phyloP scores from a whole-genome alignment of 2,113 vertebrate species.

The Elephantulus edwardii region DNA sequence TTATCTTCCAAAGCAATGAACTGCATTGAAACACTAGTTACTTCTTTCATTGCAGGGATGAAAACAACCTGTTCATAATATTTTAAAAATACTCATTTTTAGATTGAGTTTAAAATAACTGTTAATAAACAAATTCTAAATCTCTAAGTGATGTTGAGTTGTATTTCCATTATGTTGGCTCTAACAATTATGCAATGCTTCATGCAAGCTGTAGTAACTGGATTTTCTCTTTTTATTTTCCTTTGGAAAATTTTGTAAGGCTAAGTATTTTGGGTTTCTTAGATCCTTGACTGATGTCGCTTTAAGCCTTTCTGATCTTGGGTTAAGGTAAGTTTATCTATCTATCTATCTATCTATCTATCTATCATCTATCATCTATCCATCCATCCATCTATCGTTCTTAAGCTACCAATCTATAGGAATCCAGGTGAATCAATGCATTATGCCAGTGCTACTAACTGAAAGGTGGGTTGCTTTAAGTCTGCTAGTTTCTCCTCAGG shows the following conservation, averaged over 20 bases:
- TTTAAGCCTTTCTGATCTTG: neutral
- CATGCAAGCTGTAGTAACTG: neutral
- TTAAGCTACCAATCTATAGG: too few relatives aligned
- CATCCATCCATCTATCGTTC: too few relatives aligned
- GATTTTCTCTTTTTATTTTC: neutral
- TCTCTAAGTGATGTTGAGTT: neutral
- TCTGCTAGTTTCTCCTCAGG: too few relatives aligned
- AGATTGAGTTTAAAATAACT: neutral
- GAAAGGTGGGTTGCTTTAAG: too few relatives aligned
- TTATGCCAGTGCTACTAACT: too few relatives aligned
- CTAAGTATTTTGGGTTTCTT: neutral
- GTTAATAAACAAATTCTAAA: neutral
- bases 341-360: too few relatives aligned
- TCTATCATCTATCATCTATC: too few relatives aligned
- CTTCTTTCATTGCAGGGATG: conserved; percentile 1
- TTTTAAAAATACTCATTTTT: neutral
- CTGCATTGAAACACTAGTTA: neutral
- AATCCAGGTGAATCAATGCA: too few relatives aligned
- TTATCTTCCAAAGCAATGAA: neutral
- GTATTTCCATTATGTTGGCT: neutral
- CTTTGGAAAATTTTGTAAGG: neutral
- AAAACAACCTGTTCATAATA: neutral
- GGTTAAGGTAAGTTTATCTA: too few relatives aligned
- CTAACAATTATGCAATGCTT: neutral
- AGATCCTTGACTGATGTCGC: neutral